These are phyloP conservation scores for Sarcophaga peregrina DNA, from an alignment of 1,140 invertebrate species.

Conservation along the genomic window DNA sequence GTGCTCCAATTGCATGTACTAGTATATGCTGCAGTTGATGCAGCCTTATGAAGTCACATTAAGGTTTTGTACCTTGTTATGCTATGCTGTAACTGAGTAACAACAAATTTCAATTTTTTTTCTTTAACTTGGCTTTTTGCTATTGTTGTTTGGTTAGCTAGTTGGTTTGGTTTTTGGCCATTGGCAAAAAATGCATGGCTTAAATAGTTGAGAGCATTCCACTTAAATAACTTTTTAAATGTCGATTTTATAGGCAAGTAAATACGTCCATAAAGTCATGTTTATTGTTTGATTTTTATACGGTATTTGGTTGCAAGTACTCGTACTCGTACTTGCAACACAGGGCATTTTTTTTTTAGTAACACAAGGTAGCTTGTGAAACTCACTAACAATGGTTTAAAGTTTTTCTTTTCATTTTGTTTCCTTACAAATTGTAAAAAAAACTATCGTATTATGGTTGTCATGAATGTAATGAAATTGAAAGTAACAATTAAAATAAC, in stretches of 20 bases:
- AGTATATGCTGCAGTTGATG: not conserved
- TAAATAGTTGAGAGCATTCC: not conserved
- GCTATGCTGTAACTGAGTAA: not conserved
- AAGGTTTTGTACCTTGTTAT: not conserved
- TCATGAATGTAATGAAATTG: slow-evolving; percentile 24
- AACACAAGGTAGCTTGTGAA: not conserved
- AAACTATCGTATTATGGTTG: not conserved
- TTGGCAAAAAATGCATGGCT: not conserved
- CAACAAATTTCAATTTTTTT: not conserved
- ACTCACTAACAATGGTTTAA: not conserved
- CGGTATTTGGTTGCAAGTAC: too few species aligned
- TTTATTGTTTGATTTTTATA: too few species aligned
- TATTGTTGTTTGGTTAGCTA: slow-evolving; percentile 4
- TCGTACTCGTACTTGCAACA: too few species aligned
- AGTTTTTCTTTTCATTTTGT: too few species aligned
- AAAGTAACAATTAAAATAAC: slow-evolving; percentile 16
- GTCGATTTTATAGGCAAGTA: slow-evolving; percentile 1
- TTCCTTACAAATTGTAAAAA: too few species aligned
- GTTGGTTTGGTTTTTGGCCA: slow-evolving; percentile 19
- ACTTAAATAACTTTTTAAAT: slow-evolving; percentile 32
- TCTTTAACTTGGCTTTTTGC: not conserved
- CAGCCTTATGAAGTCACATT: not conserved
- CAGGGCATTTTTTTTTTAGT: not conserved
- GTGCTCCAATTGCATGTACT: not conserved
- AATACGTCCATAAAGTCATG: not conserved